Percentiles rank a stretch among this genome's conserved stretches.
Evolutionary conservation across 2,113 vertebrate genomes (phyloP).

Genomic region (Hydrochoerus hydrochaeris): DNA sequence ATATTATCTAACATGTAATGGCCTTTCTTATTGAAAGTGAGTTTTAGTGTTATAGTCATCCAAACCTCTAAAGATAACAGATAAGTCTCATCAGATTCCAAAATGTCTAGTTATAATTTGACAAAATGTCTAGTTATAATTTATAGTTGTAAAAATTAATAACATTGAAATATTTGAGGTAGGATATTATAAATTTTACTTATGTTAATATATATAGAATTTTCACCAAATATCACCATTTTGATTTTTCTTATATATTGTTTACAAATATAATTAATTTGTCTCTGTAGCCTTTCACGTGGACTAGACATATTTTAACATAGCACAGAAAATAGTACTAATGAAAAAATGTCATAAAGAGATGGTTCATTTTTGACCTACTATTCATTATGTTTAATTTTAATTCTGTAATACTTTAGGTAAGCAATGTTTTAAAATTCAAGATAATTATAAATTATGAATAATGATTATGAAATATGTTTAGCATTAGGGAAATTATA

Average conservation of each 20-base stretch:
- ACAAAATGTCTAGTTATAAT: constrained; percentile 49
- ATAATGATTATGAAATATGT: not conserved
- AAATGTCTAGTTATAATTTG: constrained; percentile 75
- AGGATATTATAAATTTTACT: constrained; percentile 47
- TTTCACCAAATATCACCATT: constrained; percentile 9
- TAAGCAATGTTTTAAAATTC: not conserved
- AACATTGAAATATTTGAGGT: constrained; percentile 63
- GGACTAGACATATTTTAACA: not conserved
- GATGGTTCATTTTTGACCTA: not conserved
- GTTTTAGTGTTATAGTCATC: constrained; percentile 50
- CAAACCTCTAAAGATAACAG: constrained; percentile 70
- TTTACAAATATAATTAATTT: not conserved
- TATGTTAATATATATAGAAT: constrained; percentile 54
- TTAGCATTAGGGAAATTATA: not conserved
- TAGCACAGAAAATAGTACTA: not conserved
- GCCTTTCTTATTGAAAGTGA: not conserved
- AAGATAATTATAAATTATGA: not conserved
- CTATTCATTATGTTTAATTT: not conserved
- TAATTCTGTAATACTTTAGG: not conserved
- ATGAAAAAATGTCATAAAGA: constrained; percentile 1
- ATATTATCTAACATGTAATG: not conserved
- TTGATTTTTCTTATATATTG: not conserved
- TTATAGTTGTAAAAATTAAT: constrained; percentile 67
- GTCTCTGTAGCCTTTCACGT: not conserved
- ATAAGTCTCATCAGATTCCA: constrained; percentile 71